A percentile compares a stretch with the other conserved stretches of the same genome.
These are phyloP conservation scores for Catharus bicknelli DNA, from an alignment of 2,113 vertebrate species.

Conservation along the genomic window DNA sequence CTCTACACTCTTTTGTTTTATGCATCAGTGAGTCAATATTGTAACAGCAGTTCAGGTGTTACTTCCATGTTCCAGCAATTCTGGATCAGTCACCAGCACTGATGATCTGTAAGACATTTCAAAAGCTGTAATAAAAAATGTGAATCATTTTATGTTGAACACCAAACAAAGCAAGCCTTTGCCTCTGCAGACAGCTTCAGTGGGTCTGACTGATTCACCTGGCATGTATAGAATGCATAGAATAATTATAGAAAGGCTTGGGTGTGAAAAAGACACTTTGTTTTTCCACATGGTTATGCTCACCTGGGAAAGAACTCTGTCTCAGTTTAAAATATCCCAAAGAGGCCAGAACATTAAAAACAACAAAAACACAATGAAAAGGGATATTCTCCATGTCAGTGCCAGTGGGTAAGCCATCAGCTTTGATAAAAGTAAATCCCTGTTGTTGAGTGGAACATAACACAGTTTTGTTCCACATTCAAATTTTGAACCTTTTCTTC, in stretches of 20 bases:
- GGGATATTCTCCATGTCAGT: neutral
- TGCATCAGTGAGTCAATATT: neutral
- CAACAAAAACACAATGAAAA: neutral
- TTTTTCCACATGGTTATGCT: neutral
- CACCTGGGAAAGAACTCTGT: neutral
- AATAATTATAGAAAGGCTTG: neutral
- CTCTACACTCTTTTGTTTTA: neutral
- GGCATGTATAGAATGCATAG: neutral
- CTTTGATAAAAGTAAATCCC: neutral
- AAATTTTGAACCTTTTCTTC: neutral
- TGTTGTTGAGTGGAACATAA: neutral
- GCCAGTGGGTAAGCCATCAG: neutral
- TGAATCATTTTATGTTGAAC: neutral
- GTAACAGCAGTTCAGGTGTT: neutral
- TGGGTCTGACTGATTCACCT: neutral
- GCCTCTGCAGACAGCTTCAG: neutral
- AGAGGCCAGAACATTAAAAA: neutral
- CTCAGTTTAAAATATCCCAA: neutral
- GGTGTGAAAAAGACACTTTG: neutral
- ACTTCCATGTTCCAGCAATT: neutral
- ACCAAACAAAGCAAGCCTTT: neutral
- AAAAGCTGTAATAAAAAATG: neutral
- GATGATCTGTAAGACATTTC: neutral
- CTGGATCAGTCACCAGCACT: neutral
- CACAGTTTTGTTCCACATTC: neutral